phyloP scores from a whole-genome alignment of 2,113 vertebrate genomes.

The Charina bottae region DNA sequence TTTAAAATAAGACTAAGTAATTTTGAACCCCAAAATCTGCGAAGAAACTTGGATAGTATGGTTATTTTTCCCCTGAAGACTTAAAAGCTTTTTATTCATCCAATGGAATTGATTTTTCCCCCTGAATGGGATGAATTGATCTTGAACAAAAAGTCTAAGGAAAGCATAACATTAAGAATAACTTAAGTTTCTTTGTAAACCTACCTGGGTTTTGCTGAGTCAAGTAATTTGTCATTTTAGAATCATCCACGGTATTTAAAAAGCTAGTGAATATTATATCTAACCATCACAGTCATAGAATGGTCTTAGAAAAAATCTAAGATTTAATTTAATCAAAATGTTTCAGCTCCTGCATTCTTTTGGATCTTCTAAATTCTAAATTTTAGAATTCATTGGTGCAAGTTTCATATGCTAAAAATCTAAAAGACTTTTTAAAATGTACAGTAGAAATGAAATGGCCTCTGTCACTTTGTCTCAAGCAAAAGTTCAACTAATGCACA shows the following conservation, averaged over 20 bases:
- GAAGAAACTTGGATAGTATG: neutral
- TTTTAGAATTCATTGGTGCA: conserved; percentile 24
- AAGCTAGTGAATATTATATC: neutral
- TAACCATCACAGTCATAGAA: neutral
- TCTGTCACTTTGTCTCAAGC: conserved; percentile 34
- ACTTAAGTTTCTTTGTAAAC: neutral
- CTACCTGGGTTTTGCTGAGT: neutral
- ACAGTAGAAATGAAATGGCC: conserved; percentile 21
- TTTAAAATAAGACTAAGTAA: neutral
- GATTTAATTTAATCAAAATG: conserved; percentile 44
- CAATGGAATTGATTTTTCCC: neutral
- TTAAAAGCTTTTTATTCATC: neutral
- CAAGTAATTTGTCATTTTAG: neutral
- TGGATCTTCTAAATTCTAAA: conserved; percentile 6
- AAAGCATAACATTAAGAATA: neutral
- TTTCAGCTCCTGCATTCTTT: neutral
- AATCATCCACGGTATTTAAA: neutral
- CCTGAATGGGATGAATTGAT: neutral
- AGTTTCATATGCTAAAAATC: conserved; percentile 53
- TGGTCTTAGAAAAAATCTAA: fast-evolving
- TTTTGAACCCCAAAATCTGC: neutral
- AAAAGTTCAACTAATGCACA: conserved; percentile 24
- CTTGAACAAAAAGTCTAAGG: neutral
- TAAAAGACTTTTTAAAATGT: conserved; percentile 13
- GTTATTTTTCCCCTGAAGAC: too few relatives aligned